These are phyloP conservation scores for Poeciliopsis presidionis DNA, from an alignment of 2,797 vertebrate species.

Conservation along the genomic window DNA sequence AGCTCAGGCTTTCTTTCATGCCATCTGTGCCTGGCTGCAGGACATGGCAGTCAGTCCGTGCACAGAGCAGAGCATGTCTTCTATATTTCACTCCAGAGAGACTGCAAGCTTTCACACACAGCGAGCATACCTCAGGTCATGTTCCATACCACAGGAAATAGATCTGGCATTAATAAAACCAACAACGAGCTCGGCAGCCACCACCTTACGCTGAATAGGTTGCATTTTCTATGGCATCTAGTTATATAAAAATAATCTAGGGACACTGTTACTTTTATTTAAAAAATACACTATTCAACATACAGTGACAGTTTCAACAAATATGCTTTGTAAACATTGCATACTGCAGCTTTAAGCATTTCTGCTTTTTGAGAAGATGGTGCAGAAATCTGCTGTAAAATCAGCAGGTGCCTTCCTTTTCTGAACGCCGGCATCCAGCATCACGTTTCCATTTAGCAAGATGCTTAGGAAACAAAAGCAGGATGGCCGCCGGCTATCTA, in stretches of 20 bases:
- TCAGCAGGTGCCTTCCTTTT: constrained; percentile 1
- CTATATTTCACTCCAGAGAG: constrained; percentile 44
- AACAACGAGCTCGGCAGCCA: constrained; percentile 23
- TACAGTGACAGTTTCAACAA: no score
- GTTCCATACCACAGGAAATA: constrained; percentile 37
- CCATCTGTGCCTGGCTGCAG: constrained; percentile 74
- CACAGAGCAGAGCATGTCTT: constrained; percentile 51
- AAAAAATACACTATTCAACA: no score
- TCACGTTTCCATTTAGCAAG: constrained; percentile 66
- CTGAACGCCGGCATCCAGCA: constrained; percentile 35
- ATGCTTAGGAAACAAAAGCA: constrained; percentile 61
- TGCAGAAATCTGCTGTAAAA: constrained; percentile 30
- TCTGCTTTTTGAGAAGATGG: constrained; percentile 16
- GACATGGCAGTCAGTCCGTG: constrained; percentile 69
- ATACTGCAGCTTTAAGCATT: constrained; percentile 26
- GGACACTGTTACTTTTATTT: no score
- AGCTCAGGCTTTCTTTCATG: constrained; percentile 69
- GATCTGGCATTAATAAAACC: constrained; percentile 31
- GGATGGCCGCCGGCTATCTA: constrained; percentile 66
- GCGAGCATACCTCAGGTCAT: constrained; percentile 53
- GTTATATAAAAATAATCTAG: no score
- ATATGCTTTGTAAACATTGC: not conserved
- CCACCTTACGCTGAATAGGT: constrained; percentile 14
- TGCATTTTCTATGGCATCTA: constrained; percentile 10
- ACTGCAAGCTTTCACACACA: constrained; percentile 51